Conservation (phyloP, 2,113 vertebrate species). For the Calonectris borealis region DNA sequence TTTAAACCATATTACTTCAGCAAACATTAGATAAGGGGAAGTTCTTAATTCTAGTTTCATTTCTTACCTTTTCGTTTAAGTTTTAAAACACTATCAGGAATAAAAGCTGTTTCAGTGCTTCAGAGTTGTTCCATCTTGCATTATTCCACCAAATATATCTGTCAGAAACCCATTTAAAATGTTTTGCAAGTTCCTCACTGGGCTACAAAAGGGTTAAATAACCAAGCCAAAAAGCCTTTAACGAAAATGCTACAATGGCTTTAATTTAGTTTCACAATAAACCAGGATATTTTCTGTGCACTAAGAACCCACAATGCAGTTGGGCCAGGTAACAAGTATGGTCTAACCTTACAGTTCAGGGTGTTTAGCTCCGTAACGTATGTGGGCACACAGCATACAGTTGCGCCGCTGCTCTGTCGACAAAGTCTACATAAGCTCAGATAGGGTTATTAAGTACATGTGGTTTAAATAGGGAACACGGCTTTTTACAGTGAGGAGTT, state of each 20-base stretch:
- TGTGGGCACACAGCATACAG: not conserved
- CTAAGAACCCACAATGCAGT: not conserved
- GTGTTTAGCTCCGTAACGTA: not conserved
- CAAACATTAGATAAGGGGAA: not conserved
- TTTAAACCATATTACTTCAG: slow-evolving; percentile 28
- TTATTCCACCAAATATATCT: not conserved
- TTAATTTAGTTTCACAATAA: not conserved
- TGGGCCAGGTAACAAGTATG: not conserved
- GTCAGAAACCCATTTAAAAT: not conserved
- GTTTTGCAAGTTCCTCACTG: not conserved
- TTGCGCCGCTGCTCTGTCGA: not conserved
- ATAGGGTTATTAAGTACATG: not conserved
- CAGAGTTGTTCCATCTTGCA: not conserved
- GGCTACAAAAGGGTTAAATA: not conserved
- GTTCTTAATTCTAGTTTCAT: not conserved
- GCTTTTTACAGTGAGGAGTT: not conserved
- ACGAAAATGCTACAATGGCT: not conserved
- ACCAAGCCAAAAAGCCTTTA: not conserved
- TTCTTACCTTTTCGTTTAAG: not conserved
- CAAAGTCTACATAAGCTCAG: not conserved
- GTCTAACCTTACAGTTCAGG: not conserved
- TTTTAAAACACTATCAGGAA: not conserved
- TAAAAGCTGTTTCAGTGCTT: not conserved
- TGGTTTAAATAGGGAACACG: not conserved
- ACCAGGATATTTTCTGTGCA: not conserved